Base-by-base conservation (phyloP, 2,113 vertebrate species). In the Cygnus atratus region DNA sequence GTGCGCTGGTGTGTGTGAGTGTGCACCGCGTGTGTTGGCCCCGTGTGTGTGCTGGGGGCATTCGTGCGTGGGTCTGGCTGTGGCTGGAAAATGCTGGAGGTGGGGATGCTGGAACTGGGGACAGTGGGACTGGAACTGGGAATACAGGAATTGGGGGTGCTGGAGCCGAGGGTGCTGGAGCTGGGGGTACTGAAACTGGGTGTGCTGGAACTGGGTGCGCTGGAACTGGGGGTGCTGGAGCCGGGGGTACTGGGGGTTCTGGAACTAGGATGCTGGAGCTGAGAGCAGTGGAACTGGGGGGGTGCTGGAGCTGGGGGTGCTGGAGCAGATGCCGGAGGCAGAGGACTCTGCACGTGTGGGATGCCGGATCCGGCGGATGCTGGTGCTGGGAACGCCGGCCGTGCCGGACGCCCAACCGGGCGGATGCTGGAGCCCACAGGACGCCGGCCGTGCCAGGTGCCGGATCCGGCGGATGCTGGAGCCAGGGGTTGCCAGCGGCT, bases 381-480 rank as follows among this genome's bases (percentile, higher is more conserved):
- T 1, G 4, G 24, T 25, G 50, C 22, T 24, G 54, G 54, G 54
- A 14, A 29, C 9, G 22, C 20, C 6, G 55, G 55, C 10, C 2
- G 11, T 58, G 31, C 55, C 63, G 18, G 63, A 66, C 9, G 24
- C 35, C 24, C 24, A 37, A 39, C 35, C 39, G 19, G 37, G 44
- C 26, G 35, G 61, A 18, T 58, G 35, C 10, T 35, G 11, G 65
- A 13, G 21, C 43, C 61, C 13, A 7, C 8, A 26, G 31, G 77
- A 29, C 3, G 31, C 84, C 2, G 5, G 21, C 54, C 3, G 62
- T 39, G 70, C 35, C 13, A 12, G 66, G 44, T 26, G 39, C 75
- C 1, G 1, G 28, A 29, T 29, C 29, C 5, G 0, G 20, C 10
- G 12, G 67, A 54, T 63, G 39, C 46, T 5, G 1, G 13, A 13